A percentile compares a stretch with the other conserved stretches of the same genome.
Evolutionary conservation across 2,113 vertebrate species (phyloP).

Genomic region (Chlamydotis undulata): DNA sequence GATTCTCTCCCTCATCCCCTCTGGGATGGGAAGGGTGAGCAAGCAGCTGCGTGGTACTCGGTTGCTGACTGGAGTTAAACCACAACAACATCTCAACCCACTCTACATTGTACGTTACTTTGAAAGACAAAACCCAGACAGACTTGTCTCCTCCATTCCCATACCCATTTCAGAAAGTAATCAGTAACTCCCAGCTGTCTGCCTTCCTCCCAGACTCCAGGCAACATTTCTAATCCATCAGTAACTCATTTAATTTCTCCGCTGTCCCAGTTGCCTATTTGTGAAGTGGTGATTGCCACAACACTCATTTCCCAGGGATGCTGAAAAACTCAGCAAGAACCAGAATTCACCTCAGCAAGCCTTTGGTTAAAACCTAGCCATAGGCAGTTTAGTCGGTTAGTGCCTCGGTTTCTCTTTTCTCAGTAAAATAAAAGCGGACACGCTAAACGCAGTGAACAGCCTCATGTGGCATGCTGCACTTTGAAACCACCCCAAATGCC

Average conservation of each 20-base stretch:
- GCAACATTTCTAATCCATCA: not conserved
- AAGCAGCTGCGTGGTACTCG: no score
- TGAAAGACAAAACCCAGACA: not conserved
- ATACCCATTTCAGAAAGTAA: not conserved
- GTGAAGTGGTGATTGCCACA: not conserved
- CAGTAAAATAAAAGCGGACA: not conserved
- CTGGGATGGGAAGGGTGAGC: no score
- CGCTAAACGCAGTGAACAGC: not conserved
- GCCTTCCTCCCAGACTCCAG: not conserved
- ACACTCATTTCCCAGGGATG: not conserved
- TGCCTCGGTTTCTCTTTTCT: not conserved
- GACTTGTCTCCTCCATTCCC: not conserved
- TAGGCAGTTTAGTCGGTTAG: rapidly evolving
- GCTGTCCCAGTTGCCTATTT: not conserved
- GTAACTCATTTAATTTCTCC: not conserved
- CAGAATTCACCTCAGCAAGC: not conserved
- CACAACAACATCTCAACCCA: not conserved
- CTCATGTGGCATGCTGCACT: not conserved
- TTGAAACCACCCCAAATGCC: not conserved
- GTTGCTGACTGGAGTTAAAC: no score
- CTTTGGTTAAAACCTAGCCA: not conserved
- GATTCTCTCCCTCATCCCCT: no score
- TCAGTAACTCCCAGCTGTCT: not conserved
- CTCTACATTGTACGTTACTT: not conserved
- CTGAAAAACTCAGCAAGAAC: not conserved